phyloP scores from a whole-genome alignment of 2,888 invertebrate species.

The Balanococcus diminutus region DNA sequence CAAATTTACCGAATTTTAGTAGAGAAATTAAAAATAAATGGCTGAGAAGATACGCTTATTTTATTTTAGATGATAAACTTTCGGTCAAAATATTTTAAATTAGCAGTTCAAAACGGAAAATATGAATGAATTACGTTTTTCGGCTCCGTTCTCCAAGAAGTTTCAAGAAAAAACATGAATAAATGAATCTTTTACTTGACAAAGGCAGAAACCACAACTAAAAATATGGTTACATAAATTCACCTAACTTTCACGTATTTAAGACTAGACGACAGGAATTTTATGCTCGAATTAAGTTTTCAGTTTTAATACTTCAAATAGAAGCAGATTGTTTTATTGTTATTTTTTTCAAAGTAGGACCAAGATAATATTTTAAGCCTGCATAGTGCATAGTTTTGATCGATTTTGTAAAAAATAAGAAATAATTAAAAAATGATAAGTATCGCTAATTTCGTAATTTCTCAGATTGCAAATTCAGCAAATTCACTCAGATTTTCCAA shows the following conservation, averaged over 20 bases:
- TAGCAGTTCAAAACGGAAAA: slow-evolving; percentile 17
- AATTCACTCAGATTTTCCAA: no score
- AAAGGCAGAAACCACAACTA: neutral
- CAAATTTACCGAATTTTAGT: neutral
- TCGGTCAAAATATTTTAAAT: slow-evolving; percentile 14
- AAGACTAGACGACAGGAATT: neutral
- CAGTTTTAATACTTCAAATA: slow-evolving; percentile 18
- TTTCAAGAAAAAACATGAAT: neutral
- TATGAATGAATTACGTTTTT: neutral
- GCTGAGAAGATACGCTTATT: neutral
- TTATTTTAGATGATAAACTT: neutral
- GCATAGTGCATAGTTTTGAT: no score
- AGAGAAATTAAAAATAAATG: neutral
- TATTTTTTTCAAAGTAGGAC: no score
- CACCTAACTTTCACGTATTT: neutral
- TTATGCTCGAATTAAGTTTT: neutral
- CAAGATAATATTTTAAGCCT: no score
- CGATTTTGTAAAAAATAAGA: no score
- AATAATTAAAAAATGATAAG: no score
- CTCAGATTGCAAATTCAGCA: no score
- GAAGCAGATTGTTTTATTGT: no score
- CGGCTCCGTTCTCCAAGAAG: neutral
- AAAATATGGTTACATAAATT: neutral
- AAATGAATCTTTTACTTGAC: neutral
- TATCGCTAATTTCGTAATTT: no score